Base-by-base conservation (phyloP, 2,113 vertebrate species). In the Ceyx cyanopectus region DNA sequence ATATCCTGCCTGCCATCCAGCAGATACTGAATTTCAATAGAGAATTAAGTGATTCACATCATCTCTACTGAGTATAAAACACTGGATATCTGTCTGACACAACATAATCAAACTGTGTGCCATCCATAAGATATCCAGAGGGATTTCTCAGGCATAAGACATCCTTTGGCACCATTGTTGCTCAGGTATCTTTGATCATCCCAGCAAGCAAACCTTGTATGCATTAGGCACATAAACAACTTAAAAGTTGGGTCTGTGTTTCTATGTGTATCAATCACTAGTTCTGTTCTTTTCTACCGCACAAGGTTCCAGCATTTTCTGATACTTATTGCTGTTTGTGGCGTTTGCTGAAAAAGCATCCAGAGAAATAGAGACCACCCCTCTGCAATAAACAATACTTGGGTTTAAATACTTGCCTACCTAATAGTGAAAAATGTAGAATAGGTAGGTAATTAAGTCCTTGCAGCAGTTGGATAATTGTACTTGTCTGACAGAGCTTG, bases 41-140 rank as follows among this genome's bases (percentile, higher is more conserved):
- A 63, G 84, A 92, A 82, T 91, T 73, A 87, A 95, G 89, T 77
- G 89, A 95, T 82, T 94, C 51, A 24, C 77, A 87, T 91, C 50
- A 82, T 80, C 46, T 91, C 87, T 53, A 26, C 58, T 63, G 74
- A 69, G 84, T 81, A 57, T 88, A 75, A 86, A 83, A 80, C 85
- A 93, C 53, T 14, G 51, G 65, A 26, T 79, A 81, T 20, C 57
- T 88, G 69, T 90, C 90, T 90, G 82, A 80, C 87, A 85, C 61
- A 26, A 87, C 70, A 19, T 54, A 68, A 73, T 92, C 90, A 77
- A 83, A 56, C 75, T 67, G 17, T 58, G 79, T 75, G 53, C 53
- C 79, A 54, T 66, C 75, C 9, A 6, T 23, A 62, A 89, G 60
- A 53, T 53, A 60, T 87, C 79, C 75, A 70, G 73, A 57, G 79